Conservation (phyloP, 2,888 invertebrate species). For the Liopterus haemorrhoidalis region DNA sequence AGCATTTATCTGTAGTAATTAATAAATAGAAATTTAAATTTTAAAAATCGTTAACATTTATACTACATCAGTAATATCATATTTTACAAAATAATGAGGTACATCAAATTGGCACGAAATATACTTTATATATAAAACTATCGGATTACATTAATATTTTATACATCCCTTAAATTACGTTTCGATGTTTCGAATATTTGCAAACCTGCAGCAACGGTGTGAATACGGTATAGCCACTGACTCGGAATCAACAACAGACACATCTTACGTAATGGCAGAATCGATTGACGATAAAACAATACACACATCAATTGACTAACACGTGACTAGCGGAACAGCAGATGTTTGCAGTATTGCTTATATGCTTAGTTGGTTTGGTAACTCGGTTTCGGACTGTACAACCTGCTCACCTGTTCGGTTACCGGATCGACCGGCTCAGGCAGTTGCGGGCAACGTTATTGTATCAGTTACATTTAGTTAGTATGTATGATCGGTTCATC, state of each 20-base stretch:
- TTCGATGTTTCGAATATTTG: slow-evolving; percentile 22
- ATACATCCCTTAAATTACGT: slow-evolving; percentile 20
- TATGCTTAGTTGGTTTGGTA: slow-evolving; percentile 34
- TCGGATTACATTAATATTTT: slow-evolving; percentile 27
- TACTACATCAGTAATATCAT: slow-evolving; percentile 20
- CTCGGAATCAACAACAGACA: too few species aligned
- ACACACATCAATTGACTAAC: slow-evolving; percentile 36
- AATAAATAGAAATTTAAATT: slow-evolving; percentile 11
- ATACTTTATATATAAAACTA: slow-evolving; percentile 34
- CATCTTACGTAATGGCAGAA: slow-evolving; percentile 22
- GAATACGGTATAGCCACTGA: too few species aligned
- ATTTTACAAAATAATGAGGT: slow-evolving; percentile 59
- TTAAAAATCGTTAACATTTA: slow-evolving; percentile 22
- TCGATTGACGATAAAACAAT: slow-evolving; percentile 29
- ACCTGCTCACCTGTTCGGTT: too few species aligned
- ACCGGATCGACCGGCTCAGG: too few species aligned
- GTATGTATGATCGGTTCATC: too few species aligned
- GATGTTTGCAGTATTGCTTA: slow-evolving; percentile 40
- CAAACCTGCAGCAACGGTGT: slow-evolving; percentile 12
- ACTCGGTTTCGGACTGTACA: too few species aligned
- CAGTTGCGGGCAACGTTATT: too few species aligned
- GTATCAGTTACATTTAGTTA: too few species aligned
- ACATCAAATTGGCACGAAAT: slow-evolving; percentile 71
- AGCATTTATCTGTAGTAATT: slow-evolving; percentile 23
- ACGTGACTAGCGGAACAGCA: slow-evolving; percentile 43